These are phyloP conservation scores for Deilephila porcellus DNA, from an alignment of 2,888 invertebrate species.

Conservation along the genomic window DNA sequence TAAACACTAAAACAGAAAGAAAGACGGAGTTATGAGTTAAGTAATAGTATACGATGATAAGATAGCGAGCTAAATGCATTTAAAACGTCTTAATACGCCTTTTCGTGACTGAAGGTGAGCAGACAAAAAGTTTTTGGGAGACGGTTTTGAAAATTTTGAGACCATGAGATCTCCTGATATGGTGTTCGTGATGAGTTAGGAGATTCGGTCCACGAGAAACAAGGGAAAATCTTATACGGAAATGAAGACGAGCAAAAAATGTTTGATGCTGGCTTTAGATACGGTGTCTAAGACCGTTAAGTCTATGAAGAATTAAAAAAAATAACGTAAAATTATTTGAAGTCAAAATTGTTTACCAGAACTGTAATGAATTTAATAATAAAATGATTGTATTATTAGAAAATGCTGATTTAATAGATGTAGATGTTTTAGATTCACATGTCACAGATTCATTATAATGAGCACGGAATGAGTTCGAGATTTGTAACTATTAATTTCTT, in stretches of 20 bases:
- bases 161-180: conserved; percentile 71
- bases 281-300: conserved; percentile 1
- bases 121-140: conserved; percentile 78
- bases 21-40: conserved; percentile 81
- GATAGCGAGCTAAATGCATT: conserved; percentile 82
- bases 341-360: no score
- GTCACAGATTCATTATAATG: no score
- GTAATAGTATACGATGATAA: conserved; percentile 79
- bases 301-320: not conserved
- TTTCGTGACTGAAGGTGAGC: conserved; percentile 81
- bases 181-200: conserved; percentile 75
- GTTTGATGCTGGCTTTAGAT: conserved; percentile 19
- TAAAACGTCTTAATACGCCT: conserved; percentile 83
- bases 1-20: conserved; percentile 92
- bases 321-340: not conserved
- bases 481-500: no score
- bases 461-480: no score
- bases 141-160: conserved; percentile 62
- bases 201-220: conserved; percentile 77
- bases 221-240: conserved; percentile 59
- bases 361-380: no score
- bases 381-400: no score
- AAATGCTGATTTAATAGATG: no score
- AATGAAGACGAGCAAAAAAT: conserved; percentile 46
- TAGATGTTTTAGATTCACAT: no score